A percentile compares a stretch with the other conserved stretches of the same genome.
Conservation (phyloP, 1,140 invertebrate genomes). For the Argopecten irradians region DNA sequence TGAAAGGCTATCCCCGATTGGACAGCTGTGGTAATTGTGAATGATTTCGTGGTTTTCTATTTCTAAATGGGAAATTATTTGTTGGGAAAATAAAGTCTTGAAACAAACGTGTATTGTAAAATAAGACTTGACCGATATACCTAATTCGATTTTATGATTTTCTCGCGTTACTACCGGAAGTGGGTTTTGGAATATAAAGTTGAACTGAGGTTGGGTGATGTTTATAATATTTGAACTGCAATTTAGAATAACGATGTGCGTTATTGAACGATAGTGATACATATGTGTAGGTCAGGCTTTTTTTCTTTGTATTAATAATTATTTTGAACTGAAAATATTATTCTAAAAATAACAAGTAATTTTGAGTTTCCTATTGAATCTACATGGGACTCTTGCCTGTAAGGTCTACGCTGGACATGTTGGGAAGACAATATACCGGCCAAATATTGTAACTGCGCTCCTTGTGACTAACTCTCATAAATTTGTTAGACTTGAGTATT, state of each 20-base stretch:
- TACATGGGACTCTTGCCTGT: too few species aligned
- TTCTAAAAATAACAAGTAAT: too few species aligned
- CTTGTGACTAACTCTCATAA: too few species aligned
- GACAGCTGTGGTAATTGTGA: not conserved
- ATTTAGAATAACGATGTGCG: not conserved
- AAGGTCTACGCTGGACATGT: too few species aligned
- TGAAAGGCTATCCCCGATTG: not conserved
- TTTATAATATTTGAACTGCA: not conserved
- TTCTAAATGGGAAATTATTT: constrained; percentile 4
- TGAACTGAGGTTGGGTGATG: not conserved
- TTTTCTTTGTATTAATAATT: not conserved
- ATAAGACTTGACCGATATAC: not conserved
- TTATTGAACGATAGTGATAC: not conserved
- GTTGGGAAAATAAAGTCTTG: not conserved
- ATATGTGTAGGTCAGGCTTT: not conserved
- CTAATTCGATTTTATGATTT: constrained; percentile 1
- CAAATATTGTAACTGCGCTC: too few species aligned
- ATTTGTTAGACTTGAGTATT: too few species aligned
- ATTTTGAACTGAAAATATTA: not conserved
- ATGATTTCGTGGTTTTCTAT: not conserved
- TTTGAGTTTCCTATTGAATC: too few species aligned
- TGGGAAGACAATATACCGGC: too few species aligned
- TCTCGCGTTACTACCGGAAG: not conserved
- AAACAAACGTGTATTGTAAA: not conserved
- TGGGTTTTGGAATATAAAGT: not conserved